A percentile compares a stretch with the other conserved stretches of the same genome.
phyloP scores from a whole-genome alignment of 2,113 vertebrate species.

The Penelope pileata region DNA sequence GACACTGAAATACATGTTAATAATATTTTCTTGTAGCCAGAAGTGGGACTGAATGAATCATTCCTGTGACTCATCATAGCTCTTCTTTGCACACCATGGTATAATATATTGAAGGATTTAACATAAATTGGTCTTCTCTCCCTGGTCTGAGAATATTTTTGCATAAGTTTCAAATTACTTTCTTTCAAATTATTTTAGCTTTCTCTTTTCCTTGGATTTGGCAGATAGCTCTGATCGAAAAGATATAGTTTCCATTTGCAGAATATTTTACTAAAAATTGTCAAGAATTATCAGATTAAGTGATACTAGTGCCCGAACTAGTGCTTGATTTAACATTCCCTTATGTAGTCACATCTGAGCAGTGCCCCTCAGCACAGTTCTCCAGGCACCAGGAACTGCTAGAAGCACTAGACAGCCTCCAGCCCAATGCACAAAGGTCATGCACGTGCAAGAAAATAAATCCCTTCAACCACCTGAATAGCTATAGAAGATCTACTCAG shows the following conservation, averaged over 20 bases:
- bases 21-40: conserved; percentile 35
- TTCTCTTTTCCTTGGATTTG: neutral
- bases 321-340: neutral
- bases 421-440: neutral
- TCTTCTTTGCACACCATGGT: conserved; percentile 22
- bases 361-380: neutral
- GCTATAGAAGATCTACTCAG: neutral
- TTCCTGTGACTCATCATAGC: conserved; percentile 60
- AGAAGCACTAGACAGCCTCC: neutral
- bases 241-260: neutral
- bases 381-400: neutral
- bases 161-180: neutral
- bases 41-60: conserved; percentile 58
- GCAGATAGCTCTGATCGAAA: neutral
- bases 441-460: neutral
- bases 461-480: neutral
- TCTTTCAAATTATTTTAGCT: neutral
- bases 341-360: neutral
- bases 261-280: neutral
- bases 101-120: neutral
- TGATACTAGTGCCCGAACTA: neutral
- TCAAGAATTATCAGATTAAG: neutral
- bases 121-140: neutral
- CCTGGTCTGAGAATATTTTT: neutral
- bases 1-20: conserved; percentile 47